Conservation (phyloP, 2,113 vertebrate genomes). For the Eublepharis macularius region DNA sequence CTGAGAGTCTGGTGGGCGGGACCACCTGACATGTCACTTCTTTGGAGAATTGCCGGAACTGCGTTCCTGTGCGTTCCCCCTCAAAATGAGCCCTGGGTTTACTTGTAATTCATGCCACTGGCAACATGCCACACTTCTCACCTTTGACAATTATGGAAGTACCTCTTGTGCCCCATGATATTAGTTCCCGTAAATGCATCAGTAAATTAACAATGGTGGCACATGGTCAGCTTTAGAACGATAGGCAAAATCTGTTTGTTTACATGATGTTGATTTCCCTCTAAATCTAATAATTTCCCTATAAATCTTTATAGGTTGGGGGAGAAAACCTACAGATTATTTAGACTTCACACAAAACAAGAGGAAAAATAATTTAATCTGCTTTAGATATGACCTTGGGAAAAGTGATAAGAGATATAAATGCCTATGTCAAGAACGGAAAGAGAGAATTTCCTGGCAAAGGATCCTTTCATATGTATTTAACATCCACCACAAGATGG, state of each 20-base stretch:
- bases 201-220: not conserved
- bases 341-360: not conserved
- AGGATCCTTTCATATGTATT: not conserved
- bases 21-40: no score
- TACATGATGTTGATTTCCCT: not conserved
- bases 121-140: not conserved
- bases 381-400: not conserved
- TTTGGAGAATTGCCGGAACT: no score
- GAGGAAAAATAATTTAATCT: not conserved
- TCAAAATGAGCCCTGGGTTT: no score
- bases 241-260: not conserved
- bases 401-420: not conserved
- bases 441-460: not conserved
- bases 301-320: not conserved
- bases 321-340: not conserved
- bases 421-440: not conserved
- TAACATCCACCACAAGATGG: constrained; percentile 20
- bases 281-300: not conserved
- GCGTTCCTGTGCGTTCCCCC: no score
- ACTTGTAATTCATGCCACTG: not conserved
- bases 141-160: not conserved
- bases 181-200: not conserved
- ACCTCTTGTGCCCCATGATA: not conserved
- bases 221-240: no score
- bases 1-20: no score